phyloP scores from a whole-genome alignment of 2,797 vertebrate genomes.

The Micropoecilia bifurca region DNA sequence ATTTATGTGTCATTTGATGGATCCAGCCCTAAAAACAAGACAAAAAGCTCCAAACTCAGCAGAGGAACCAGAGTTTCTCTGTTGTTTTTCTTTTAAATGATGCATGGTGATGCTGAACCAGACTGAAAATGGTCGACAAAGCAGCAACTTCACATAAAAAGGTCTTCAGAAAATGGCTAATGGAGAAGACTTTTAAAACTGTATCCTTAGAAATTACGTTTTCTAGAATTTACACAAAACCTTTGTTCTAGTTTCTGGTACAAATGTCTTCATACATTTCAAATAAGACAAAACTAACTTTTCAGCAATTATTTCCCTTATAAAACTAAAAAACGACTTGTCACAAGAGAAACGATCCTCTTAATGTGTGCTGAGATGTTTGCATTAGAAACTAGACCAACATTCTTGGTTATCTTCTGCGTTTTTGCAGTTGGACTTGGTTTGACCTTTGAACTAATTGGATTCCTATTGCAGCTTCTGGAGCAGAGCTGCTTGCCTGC shows the following conservation, averaged over 20 bases:
- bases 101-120: fast-evolving
- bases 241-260: too few relatives aligned
- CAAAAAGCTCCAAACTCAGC: not conserved
- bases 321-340: too few relatives aligned
- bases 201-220: not conserved
- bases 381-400: too few relatives aligned
- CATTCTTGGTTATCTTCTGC: too few relatives aligned
- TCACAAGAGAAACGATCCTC: too few relatives aligned
- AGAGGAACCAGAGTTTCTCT: not conserved
- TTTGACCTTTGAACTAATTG: not conserved
- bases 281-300: too few relatives aligned
- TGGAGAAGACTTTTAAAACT: not conserved
- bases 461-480: not conserved
- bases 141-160: not conserved
- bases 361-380: too few relatives aligned
- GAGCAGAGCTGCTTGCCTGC: not conserved
- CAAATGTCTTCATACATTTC: too few relatives aligned
- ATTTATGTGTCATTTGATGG: not conserved
- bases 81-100: not conserved
- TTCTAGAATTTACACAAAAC: not conserved
- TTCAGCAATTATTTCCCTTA: too few relatives aligned
- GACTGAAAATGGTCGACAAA: not conserved
- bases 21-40: slow-evolving; percentile 17
- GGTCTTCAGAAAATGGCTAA: not conserved
- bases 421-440: not conserved